Percentiles rank a stretch among this genome's conserved stretches.
phyloP scores from a whole-genome alignment of 2,797 vertebrate genomes.

The Aeoliscus strigatus region DNA sequence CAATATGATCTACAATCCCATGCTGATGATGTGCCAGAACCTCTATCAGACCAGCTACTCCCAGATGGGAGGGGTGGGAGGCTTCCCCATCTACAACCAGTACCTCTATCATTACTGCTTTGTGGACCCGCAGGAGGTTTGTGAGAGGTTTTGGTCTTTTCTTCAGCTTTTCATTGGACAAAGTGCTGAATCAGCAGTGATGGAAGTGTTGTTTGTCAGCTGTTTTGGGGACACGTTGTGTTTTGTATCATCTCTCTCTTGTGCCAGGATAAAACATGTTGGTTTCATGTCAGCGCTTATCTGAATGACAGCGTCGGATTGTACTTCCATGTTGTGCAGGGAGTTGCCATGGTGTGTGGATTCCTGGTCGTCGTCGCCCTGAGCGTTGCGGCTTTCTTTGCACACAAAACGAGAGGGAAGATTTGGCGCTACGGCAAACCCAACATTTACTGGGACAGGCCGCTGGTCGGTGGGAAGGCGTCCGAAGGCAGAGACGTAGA shows the following conservation, averaged over 20 bases:
- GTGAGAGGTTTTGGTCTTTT: conserved; percentile 11
- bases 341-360: conserved; percentile 83
- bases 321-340: conserved; percentile 62
- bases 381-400: conserved; percentile 78
- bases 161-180: background rate
- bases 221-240: too few relatives aligned
- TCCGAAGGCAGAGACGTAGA: conserved; percentile 83
- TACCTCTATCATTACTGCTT: conserved; percentile 91
- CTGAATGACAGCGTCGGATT: conserved; percentile 11
- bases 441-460: conserved; percentile 83
- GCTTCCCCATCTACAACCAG: conserved; percentile 80
- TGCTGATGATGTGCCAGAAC: conserved; percentile 82
- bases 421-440: conserved; percentile 85
- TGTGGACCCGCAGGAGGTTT: conserved; percentile 89
- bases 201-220: background rate
- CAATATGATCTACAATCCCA: conserved; percentile 78
- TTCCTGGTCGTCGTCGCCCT: conserved; percentile 82
- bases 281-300: conserved; percentile 27
- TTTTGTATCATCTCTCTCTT: conserved; percentile 5
- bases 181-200: background rate
- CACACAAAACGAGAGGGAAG: conserved; percentile 79
- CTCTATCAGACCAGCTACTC: conserved; percentile 72
- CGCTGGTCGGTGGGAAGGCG: conserved; percentile 53
- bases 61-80: conserved; percentile 72
- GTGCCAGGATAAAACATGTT: conserved; percentile 12